phyloP scores from a whole-genome alignment of 2,888 invertebrate species.

The Phyllotreta cruciferae region DNA sequence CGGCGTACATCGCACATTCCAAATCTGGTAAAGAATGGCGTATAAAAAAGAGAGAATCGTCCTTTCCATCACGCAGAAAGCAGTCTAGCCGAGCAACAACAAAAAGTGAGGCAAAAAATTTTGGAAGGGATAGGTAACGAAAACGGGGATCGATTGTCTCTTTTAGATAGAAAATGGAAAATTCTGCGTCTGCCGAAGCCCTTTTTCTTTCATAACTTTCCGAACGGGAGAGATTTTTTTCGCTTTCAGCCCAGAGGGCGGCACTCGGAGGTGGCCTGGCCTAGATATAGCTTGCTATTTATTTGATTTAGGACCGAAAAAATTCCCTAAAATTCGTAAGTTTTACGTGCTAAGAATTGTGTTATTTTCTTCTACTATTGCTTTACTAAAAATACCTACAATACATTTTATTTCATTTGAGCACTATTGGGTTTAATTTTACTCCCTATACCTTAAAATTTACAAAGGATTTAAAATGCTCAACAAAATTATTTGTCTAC shows the following conservation, averaged over 20 bases:
- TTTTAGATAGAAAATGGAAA: conserved; percentile 19
- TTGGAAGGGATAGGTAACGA: conserved; percentile 22
- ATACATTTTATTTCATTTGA: no score
- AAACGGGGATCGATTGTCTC: conserved; percentile 20
- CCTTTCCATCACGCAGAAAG: conserved; percentile 26
- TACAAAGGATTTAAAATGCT: no score
- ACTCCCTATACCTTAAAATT: no score
- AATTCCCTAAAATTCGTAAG: no score
- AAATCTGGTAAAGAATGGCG: neutral
- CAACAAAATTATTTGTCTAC: no score
- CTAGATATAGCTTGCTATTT: no score
- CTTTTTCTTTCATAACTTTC: conserved; percentile 4
- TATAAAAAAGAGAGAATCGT: conserved; percentile 5
- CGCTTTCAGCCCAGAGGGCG: neutral
- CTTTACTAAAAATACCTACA: no score
- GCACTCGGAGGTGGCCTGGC: no score
- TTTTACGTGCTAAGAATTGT: no score
- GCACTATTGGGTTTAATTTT: no score
- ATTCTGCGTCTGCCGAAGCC: conserved; percentile 10
- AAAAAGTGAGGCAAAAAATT: conserved; percentile 30
- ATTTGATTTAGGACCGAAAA: no score
- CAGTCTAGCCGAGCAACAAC: conserved; percentile 30
- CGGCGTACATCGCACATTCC: neutral
- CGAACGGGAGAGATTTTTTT: conserved; percentile 3
- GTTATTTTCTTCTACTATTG: no score